Percentiles rank a stretch among this genome's conserved stretches.
Evolutionary conservation across 1,140 invertebrate genomes (phyloP).

Genomic region (Oedothorax gibbosus): DNA sequence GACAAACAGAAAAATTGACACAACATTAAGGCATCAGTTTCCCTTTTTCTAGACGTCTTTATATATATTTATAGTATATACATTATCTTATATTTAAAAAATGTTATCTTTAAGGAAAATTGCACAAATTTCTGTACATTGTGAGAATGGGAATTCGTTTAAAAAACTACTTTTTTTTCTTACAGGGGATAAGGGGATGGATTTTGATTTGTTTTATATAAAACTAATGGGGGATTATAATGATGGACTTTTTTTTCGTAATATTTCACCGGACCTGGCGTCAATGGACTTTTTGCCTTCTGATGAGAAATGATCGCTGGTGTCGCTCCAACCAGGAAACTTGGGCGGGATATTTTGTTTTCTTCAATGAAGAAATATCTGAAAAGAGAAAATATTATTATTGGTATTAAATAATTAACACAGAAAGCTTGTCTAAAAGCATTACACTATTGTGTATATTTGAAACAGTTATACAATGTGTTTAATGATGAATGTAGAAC

Average conservation of each 20-base stretch:
- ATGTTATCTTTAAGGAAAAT: slow-evolving; percentile 56
- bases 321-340: slow-evolving; percentile 18
- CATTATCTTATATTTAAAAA: slow-evolving; percentile 56
- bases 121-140: slow-evolving; percentile 54
- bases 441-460: neutral
- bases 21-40: slow-evolving; percentile 58
- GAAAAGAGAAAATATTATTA: neutral
- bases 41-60: slow-evolving; percentile 44
- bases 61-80: slow-evolving; percentile 34
- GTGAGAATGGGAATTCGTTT: slow-evolving; percentile 37
- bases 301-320: slow-evolving; percentile 29
- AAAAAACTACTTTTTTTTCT: slow-evolving; percentile 53
- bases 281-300: slow-evolving; percentile 9
- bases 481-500: neutral
- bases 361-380: slow-evolving; percentile 51
- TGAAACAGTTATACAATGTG: neutral
- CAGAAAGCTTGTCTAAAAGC: too few species aligned
- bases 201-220: slow-evolving; percentile 50
- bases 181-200: slow-evolving; percentile 13
- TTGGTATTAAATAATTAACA: too few species aligned
- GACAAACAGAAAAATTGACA: slow-evolving; percentile 52
- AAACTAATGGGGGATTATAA: slow-evolving; percentile 45
- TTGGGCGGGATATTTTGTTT: slow-evolving; percentile 38
- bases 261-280: neutral
- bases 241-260: slow-evolving; percentile 43